These are phyloP conservation scores for Hylyphantes graminicola DNA, from an alignment of 1,140 invertebrate species.

Conservation along the genomic window DNA sequence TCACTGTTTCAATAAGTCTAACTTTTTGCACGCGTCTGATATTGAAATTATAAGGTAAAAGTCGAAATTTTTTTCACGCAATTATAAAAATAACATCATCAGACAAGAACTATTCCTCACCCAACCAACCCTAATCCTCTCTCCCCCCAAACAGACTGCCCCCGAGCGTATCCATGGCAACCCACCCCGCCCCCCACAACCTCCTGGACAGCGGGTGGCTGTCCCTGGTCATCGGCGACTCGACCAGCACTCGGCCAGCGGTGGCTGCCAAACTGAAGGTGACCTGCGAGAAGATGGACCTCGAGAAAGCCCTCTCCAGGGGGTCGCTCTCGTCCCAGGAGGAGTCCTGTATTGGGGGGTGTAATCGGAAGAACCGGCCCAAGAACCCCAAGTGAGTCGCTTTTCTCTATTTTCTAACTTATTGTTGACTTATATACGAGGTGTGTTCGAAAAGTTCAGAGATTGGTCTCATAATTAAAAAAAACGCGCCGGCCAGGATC, in stretches of 20 bases:
- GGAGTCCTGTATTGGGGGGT: constrained; percentile 35
- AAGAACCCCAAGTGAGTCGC: constrained; percentile 46
- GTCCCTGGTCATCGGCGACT: constrained; percentile 45
- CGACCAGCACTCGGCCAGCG: constrained; percentile 13
- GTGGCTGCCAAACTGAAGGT: constrained; percentile 53
- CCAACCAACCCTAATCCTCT: background rate
- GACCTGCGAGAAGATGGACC: constrained; percentile 52
- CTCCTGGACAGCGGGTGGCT: constrained; percentile 53
- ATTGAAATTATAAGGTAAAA: no score
- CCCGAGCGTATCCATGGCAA: constrained; percentile 42
- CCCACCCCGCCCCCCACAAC: constrained; percentile 25
- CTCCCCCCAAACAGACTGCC: background rate
- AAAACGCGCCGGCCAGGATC: background rate
- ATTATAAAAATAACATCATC: no score
- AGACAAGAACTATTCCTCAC: no score
- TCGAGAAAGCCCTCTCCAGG: constrained; percentile 16
- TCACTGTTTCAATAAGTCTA: no score
- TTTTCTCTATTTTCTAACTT: background rate
- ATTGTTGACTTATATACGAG: no score
- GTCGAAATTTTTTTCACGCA: no score
- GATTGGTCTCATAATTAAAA: no score
- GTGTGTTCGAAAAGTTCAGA: no score
- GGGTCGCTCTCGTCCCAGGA: constrained; percentile 33
- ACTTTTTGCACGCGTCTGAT: no score
- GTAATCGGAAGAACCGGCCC: constrained; percentile 31